Evolutionary conservation across 2,113 vertebrate genomes (phyloP), one percentile per base, ranked within the genome.

Genomic region (Maccullochella peelii): DNA sequence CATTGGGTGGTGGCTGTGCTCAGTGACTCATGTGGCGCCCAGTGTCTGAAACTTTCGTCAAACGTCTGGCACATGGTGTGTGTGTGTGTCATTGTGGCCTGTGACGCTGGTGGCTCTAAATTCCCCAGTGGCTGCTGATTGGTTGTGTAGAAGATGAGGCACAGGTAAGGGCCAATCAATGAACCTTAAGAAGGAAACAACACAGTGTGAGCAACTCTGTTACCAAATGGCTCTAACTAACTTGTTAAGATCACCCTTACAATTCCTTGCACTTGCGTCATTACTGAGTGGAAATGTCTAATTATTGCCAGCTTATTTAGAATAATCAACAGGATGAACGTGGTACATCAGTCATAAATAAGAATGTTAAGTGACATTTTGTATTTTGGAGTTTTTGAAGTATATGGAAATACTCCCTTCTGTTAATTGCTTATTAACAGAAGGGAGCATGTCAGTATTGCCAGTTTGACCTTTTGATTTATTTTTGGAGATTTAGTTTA

Each of bases 41-140:
- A 83, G 92, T 90, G 88, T 93, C 93, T 94, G 82, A 92, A 93
- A 93, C 92, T 87, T 94, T 91, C 90, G 86, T 94, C 93, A 95
- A 91, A 91, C 75, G 95, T 95, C 95, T 96, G 92, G 90, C 95
- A 94, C 94, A 87, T 94, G 88, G 91, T 80, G 89, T 79, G 88
- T 80, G 89, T 79, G 88, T 94, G 93, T 95, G 95, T 95, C 94
- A 94, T 90, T 92, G 91, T 91, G 84, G 86, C 84, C 80, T 79
- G 92, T 95, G 95, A 95, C 93, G 93, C 85, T 91, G 77, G 89
- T 95, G 89, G 80, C 90, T 93, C 89, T 80, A 85, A 90, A 87
- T 92, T 93, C 87, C 81, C 82, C 81, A 38, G 73, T 77, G 74
- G 82, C 79, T 82, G 80, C 79, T 85, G 87, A 94, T 93, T 94